These are phyloP conservation scores for Goniozus legneri DNA, from an alignment of 1,140 invertebrate genomes.

Conservation along the genomic window DNA sequence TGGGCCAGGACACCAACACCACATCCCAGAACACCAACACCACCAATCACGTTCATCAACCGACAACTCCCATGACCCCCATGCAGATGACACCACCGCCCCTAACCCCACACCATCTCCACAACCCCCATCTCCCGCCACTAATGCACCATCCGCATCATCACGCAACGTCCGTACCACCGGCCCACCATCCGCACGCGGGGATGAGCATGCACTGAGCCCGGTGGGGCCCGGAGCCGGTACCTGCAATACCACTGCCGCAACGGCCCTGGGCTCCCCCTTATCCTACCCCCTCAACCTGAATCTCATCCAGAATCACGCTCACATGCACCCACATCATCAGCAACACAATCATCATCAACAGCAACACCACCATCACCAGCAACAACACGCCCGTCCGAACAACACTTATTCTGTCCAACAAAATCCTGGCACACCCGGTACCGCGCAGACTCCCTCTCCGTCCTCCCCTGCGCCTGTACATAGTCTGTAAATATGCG, in stretches of 20 bases:
- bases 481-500: constrained; percentile 53
- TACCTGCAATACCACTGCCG: constrained; percentile 48
- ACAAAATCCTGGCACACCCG: constrained; percentile 46
- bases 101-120: constrained; percentile 52
- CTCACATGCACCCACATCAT: constrained; percentile 26
- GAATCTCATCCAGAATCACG: constrained; percentile 44
- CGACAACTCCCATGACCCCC: constrained; percentile 53
- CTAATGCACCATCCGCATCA: constrained; percentile 54
- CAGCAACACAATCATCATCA: constrained; percentile 29
- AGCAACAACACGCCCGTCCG: constrained; percentile 37
- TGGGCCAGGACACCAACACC: constrained; percentile 44
- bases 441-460: constrained; percentile 46
- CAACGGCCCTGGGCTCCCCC: constrained; percentile 54
- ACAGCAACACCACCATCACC: constrained; percentile 32
- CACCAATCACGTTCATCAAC: constrained; percentile 44
- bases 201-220: constrained; percentile 61
- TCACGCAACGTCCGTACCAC: constrained; percentile 46
- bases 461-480: constrained; percentile 53
- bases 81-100: constrained; percentile 53
- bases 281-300: constrained; percentile 52
- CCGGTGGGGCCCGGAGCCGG: constrained; percentile 56
- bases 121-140: constrained; percentile 53
- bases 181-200: constrained; percentile 49
- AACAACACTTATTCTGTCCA: constrained; percentile 40
- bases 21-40: constrained; percentile 38